These are phyloP conservation scores for Empidonax traillii DNA, from an alignment of 2,113 vertebrate species.

Conservation along the genomic window DNA sequence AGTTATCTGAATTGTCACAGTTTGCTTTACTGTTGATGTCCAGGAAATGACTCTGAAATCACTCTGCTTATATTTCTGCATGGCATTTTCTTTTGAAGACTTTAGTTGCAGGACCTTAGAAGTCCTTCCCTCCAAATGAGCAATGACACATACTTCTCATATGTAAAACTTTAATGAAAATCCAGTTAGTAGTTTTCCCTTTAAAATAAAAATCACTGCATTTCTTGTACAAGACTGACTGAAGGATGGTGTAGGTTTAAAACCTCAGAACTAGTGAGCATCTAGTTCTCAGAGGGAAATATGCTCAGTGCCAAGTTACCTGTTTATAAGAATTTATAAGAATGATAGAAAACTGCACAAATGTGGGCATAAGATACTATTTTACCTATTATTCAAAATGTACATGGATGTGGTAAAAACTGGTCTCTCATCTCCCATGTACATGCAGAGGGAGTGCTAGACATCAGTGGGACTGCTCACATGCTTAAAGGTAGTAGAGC, in stretches of 20 bases:
- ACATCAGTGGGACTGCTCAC: not conserved
- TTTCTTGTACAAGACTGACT: not conserved
- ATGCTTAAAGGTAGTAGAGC: not conserved
- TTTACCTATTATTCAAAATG: not conserved
- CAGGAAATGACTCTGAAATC: not conserved
- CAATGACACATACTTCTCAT: not conserved
- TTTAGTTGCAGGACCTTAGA: not conserved
- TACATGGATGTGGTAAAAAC: not conserved
- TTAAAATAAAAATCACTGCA: not conserved
- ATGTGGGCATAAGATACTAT: not conserved
- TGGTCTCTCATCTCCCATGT: not conserved
- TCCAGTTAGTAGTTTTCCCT: not conserved
- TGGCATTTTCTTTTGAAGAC: not conserved
- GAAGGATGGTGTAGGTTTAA: not conserved
- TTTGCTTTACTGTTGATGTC: not conserved
- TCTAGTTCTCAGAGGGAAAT: not conserved
- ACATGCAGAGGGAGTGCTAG: not conserved
- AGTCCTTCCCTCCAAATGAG: not conserved
- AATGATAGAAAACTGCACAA: not conserved
- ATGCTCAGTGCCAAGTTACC: not conserved
- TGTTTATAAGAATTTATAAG: not conserved
- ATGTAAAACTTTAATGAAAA: not conserved
- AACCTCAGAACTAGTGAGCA: not conserved
- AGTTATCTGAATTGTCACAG: not conserved
- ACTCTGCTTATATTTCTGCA: not conserved